Conservation (phyloP, 2,113 vertebrate genomes). For the Cyprinus carpio region DNA sequence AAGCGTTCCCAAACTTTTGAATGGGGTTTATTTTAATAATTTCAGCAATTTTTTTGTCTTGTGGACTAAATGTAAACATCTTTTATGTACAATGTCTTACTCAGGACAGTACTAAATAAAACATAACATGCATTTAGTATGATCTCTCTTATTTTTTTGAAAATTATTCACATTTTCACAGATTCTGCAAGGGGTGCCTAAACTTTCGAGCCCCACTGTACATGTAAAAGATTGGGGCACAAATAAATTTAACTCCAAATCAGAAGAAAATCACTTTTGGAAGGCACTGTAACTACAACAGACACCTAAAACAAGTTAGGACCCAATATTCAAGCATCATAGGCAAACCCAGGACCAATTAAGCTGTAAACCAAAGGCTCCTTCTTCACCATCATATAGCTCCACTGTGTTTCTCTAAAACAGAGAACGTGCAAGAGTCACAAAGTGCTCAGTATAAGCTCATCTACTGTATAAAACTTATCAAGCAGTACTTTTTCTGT, state of each 20-base stretch:
- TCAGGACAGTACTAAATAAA: too few species aligned
- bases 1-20: too few species aligned
- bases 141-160: too few species aligned
- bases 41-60: too few species aligned
- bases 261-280: background rate
- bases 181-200: too few species aligned
- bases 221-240: background rate
- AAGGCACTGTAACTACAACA: constrained; percentile 2
- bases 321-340: constrained; percentile 38
- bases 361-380: background rate
- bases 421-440: constrained; percentile 32
- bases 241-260: background rate
- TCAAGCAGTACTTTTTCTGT: constrained; percentile 2
- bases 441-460: constrained; percentile 17
- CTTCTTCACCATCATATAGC: constrained; percentile 10
- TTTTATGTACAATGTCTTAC: too few species aligned
- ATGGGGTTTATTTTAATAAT: too few species aligned
- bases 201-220: too few species aligned
- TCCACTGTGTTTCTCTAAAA: constrained; percentile 34
- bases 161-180: too few species aligned
- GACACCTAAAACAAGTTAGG: background rate
- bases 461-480: constrained; percentile 5
- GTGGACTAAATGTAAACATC: too few species aligned
- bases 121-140: too few species aligned
- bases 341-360: background rate